Percentiles rank a stretch among this genome's conserved stretches.
Evolutionary conservation across 2,113 vertebrate species (phyloP).

Genomic region (Otus sunia): DNA sequence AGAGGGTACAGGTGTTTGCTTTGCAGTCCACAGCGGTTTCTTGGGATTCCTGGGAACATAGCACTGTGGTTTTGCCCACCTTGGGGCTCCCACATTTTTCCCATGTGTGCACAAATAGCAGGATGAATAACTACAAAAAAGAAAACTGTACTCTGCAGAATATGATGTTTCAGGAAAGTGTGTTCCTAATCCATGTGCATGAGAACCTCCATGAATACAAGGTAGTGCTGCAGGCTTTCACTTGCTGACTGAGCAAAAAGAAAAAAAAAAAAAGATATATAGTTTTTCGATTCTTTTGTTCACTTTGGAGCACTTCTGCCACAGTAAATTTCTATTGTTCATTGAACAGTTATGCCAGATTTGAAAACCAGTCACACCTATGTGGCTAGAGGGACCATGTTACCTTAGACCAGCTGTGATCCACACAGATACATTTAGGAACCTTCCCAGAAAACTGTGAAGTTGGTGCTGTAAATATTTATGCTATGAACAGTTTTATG

Average conservation of each 20-base stretch:
- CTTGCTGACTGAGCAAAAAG: neutral
- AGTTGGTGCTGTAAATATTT: neutral
- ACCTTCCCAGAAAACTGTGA: neutral
- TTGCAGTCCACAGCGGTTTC: neutral
- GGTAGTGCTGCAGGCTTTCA: neutral
- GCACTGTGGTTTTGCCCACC: neutral
- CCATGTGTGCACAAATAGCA: neutral
- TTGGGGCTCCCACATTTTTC: neutral
- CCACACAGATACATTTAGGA: neutral
- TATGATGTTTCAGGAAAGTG: neutral
- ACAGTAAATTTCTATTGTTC: neutral
- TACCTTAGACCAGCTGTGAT: neutral
- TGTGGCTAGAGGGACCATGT: neutral
- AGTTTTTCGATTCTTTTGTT: neutral
- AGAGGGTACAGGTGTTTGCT: neutral
- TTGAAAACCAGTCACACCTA: neutral
- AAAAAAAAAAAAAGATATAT: neutral
- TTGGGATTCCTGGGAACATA: neutral
- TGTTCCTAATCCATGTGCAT: neutral
- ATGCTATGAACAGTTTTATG: neutral
- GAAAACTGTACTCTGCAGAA: neutral
- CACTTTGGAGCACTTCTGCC: neutral
- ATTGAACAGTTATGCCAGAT: neutral
- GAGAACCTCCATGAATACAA: neutral
- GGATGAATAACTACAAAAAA: neutral